A percentile compares a stretch with the other conserved stretches of the same genome.
Evolutionary conservation across 2,888 invertebrate species (phyloP).

Genomic region (Strigamia maritima): DNA sequence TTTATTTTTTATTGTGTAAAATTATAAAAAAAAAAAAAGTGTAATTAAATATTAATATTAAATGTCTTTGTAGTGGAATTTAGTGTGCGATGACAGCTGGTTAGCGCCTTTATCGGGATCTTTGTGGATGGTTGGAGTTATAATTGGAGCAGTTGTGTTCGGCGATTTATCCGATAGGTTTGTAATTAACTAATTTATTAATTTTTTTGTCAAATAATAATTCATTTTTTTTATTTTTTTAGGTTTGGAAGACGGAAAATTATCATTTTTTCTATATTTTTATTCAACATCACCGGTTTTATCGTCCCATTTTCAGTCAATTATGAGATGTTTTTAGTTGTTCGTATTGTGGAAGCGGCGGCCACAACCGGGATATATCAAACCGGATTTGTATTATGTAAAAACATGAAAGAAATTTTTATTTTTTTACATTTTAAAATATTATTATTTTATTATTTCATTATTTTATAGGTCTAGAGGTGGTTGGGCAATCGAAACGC

Average conservation of each 20-base stretch:
- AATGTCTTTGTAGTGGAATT: conserved; percentile 57
- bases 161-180: conserved; percentile 64
- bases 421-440: neutral
- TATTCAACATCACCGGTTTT: conserved; percentile 61
- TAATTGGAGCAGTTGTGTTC: conserved; percentile 60
- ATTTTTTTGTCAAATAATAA: neutral
- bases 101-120: conserved; percentile 62
- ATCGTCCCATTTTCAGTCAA: conserved; percentile 58
- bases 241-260: conserved; percentile 62
- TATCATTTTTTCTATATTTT: conserved; percentile 59
- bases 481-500: conserved; percentile 61
- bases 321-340: conserved; percentile 57
- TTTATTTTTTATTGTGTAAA: too few relatives aligned
- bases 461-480: conserved; percentile 58
- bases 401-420: neutral
- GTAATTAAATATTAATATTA: too few relatives aligned
- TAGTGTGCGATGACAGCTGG: conserved; percentile 63
- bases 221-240: conserved; percentile 40
- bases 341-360: conserved; percentile 61
- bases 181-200: conserved; percentile 37
- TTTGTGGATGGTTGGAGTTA: conserved; percentile 62
- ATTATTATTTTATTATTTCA: neutral
- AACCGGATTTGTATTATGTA: conserved; percentile 55
- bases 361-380: conserved; percentile 48
- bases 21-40: too few relatives aligned